Evolutionary conservation across 2,797 vertebrate genomes (phyloP).

Genomic region (Gymnopithys bicolor): DNA sequence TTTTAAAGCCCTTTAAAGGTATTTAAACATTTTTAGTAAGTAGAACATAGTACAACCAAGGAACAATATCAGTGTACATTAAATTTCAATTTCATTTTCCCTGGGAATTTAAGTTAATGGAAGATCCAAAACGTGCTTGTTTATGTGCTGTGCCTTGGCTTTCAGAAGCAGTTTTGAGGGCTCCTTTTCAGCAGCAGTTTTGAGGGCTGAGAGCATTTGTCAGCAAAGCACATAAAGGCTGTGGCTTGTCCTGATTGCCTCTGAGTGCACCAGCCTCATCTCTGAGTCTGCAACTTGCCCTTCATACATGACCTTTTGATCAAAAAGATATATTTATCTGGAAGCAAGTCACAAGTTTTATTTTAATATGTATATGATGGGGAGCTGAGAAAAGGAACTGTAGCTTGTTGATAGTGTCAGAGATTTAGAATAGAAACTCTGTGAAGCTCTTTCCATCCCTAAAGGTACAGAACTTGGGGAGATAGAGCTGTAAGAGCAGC

Average conservation of each 20-base stretch:
- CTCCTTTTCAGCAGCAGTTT: neutral
- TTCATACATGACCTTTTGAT: neutral
- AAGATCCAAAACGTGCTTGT: neutral
- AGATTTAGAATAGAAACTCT: neutral
- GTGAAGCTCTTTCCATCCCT: neutral
- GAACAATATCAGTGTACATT: neutral
- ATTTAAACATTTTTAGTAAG: neutral
- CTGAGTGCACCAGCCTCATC: neutral
- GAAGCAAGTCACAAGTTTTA: neutral
- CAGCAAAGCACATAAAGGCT: neutral
- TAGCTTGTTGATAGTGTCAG: neutral
- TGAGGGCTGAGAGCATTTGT: neutral
- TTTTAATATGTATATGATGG: neutral
- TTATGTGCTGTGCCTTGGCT: constrained; percentile 2
- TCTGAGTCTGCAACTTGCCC: neutral
- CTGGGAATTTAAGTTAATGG: neutral
- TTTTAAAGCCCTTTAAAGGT: neutral
- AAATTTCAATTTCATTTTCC: neutral
- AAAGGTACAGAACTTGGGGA: neutral
- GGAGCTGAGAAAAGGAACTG: neutral
- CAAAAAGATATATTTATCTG: neutral
- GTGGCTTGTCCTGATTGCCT: neutral
- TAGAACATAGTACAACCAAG: neutral
- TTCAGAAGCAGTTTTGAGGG: neutral
- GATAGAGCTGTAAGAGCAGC: neutral